Evolutionary conservation across 2,888 invertebrate genomes (phyloP).

Genomic region (Acleris emargana): DNA sequence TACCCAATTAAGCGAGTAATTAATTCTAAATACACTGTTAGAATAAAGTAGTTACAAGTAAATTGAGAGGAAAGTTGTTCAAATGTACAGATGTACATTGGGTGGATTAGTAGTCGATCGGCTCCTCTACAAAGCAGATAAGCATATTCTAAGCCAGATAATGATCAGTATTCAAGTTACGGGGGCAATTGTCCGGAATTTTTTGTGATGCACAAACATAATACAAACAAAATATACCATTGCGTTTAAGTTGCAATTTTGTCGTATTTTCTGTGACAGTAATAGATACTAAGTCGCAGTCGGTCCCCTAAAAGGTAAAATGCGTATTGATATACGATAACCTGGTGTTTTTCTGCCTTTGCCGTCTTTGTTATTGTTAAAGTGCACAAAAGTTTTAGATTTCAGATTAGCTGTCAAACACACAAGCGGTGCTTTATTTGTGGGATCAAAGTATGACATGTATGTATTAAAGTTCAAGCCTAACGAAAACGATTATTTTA

Average conservation of each 20-base stretch:
- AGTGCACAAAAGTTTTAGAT: conserved; percentile 59
- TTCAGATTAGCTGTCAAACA: conserved; percentile 56
- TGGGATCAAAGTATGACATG: background rate
- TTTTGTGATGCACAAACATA: conserved; percentile 60
- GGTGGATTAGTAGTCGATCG: conserved; percentile 68
- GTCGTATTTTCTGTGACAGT: conserved; percentile 63
- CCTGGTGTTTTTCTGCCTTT: conserved; percentile 70
- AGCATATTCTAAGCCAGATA: conserved; percentile 71
- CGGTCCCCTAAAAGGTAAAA: conserved; percentile 71
- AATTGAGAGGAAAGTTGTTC: conserved; percentile 71
- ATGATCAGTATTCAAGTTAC: conserved; percentile 80
- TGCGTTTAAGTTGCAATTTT: conserved; percentile 75
- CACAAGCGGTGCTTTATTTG: conserved; percentile 28
- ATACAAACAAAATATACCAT: conserved; percentile 70
- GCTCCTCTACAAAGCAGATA: conserved; percentile 71
- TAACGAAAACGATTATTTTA: background rate
- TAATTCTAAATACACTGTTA: conserved; percentile 30
- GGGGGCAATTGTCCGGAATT: conserved; percentile 71
- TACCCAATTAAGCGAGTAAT: conserved; percentile 27
- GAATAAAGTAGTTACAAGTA: conserved; percentile 49
- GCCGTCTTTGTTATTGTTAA: conserved; percentile 48
- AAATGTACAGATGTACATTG: conserved; percentile 66
- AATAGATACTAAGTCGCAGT: conserved; percentile 71
- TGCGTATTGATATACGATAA: conserved; percentile 76
- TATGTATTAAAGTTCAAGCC: background rate